A percentile compares a stretch with the other conserved stretches of the same genome.
Evolutionary conservation across 2,113 vertebrate genomes (phyloP).

Genomic region (Antidorcas marsupialis): DNA sequence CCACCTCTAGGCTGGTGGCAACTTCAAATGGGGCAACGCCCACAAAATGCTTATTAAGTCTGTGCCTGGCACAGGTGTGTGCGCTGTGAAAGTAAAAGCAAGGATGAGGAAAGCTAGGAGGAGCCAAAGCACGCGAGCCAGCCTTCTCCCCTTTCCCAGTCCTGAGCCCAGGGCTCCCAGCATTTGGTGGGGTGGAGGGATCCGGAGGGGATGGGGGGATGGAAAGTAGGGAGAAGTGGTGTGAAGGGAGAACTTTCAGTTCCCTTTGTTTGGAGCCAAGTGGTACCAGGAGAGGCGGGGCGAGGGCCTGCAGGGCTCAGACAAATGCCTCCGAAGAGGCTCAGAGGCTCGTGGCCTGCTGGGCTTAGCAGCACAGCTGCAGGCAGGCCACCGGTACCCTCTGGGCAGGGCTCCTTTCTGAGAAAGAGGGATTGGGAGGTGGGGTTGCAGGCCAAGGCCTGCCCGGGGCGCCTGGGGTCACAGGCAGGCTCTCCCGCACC

Average conservation of each 20-base stretch:
- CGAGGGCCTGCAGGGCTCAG: not conserved
- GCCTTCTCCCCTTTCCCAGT: not conserved
- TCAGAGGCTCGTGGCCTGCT: not conserved
- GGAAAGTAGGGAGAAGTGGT: not conserved
- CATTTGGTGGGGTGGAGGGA: not conserved
- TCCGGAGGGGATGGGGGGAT: not conserved
- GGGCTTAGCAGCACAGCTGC: not conserved
- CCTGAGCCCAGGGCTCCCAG: not conserved
- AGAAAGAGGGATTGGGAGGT: not conserved
- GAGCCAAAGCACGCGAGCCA: not conserved
- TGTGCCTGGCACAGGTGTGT: not conserved
- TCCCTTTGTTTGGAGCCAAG: not conserved
- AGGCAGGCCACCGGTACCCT: not conserved
- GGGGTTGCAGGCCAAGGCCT: not conserved
- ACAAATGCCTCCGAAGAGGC: slow-evolving; percentile 40
- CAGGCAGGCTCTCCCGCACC: not conserved
- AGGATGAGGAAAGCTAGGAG: not conserved
- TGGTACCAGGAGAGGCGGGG: slow-evolving; percentile 9
- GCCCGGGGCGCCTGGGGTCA: not conserved
- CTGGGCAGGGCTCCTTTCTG: not conserved
- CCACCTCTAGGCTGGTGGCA: not conserved
- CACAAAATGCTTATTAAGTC: not conserved
- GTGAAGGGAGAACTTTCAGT: not conserved
- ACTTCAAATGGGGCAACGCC: not conserved
- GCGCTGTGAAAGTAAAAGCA: not conserved